phyloP scores from a whole-genome alignment of 1,140 invertebrate species.

The Drosophila pallidifrons region DNA sequence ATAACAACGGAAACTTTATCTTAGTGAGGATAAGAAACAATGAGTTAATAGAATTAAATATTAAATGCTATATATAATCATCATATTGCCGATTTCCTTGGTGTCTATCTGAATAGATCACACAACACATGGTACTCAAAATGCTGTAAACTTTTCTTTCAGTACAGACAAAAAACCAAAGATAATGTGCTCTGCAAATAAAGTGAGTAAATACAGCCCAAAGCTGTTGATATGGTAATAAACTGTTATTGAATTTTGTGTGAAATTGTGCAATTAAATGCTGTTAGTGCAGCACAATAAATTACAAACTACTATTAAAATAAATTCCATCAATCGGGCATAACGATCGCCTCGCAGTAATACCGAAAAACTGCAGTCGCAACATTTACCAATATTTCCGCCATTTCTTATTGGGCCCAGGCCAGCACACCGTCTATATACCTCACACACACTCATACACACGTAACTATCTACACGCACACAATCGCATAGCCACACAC shows the following conservation, averaged over 20 bases:
- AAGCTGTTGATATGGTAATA: constrained; percentile 50
- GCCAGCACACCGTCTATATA: constrained; percentile 49
- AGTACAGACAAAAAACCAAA: background rate
- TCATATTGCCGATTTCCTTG: background rate
- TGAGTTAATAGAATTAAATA: background rate
- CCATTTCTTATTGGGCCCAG: constrained; percentile 77
- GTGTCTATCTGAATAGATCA: background rate
- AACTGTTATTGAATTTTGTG: constrained; percentile 42
- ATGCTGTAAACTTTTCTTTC: background rate
- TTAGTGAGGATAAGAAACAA: too few relatives aligned
- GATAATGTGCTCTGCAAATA: background rate
- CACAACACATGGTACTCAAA: background rate
- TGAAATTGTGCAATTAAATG: constrained; percentile 69
- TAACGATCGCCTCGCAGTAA: constrained; percentile 44
- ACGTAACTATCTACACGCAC: constrained; percentile 34
- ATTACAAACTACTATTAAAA: constrained; percentile 52
- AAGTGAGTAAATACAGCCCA: constrained; percentile 24
- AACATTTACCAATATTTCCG: constrained; percentile 66
- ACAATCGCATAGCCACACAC: constrained; percentile 2
- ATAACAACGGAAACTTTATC: too few relatives aligned
- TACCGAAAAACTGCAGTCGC: constrained; percentile 60
- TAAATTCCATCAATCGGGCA: constrained; percentile 60
- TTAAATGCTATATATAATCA: background rate
- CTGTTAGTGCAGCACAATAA: constrained; percentile 30
- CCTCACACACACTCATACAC: constrained; percentile 18